These are phyloP conservation scores for Tetranychus piercei DNA, from an alignment of 2,888 invertebrate species.

Conservation along the genomic window DNA sequence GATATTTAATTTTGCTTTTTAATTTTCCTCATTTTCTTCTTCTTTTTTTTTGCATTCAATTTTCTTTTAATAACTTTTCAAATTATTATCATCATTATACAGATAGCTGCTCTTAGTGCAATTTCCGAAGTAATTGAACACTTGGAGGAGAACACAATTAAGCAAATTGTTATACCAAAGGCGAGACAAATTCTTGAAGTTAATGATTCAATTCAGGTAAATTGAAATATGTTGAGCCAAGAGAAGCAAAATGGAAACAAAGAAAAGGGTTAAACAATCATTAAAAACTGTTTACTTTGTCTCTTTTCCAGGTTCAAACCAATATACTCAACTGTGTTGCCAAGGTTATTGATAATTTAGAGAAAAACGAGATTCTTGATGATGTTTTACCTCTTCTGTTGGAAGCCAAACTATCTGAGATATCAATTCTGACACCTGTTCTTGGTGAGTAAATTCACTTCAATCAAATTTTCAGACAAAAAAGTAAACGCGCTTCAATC, in stretches of 20 bases:
- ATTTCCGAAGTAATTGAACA: conserved; percentile 65
- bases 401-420: conserved; percentile 65
- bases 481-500: background rate
- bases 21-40: no score
- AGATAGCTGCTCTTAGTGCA: conserved; percentile 75
- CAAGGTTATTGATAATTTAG: conserved; percentile 59
- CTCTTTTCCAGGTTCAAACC: conserved; percentile 31
- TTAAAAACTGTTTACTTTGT: background rate
- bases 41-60: no score
- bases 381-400: conserved; percentile 73
- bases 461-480: background rate
- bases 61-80: background rate
- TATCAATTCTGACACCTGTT: conserved; percentile 68
- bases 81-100: background rate
- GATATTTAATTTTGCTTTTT: no score
- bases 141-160: conserved; percentile 59
- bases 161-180: conserved; percentile 60
- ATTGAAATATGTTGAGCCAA: conserved; percentile 4
- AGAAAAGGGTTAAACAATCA: no score
- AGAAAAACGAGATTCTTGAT: conserved; percentile 68
- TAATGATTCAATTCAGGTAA: conserved; percentile 56
- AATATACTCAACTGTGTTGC: conserved; percentile 40
- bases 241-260: background rate
- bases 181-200: conserved; percentile 51
- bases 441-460: conserved; percentile 61